These are phyloP conservation scores for Heliopora coerulea DNA, from an alignment of 92 coral and sea anemone genomes.

Conservation along the genomic window DNA sequence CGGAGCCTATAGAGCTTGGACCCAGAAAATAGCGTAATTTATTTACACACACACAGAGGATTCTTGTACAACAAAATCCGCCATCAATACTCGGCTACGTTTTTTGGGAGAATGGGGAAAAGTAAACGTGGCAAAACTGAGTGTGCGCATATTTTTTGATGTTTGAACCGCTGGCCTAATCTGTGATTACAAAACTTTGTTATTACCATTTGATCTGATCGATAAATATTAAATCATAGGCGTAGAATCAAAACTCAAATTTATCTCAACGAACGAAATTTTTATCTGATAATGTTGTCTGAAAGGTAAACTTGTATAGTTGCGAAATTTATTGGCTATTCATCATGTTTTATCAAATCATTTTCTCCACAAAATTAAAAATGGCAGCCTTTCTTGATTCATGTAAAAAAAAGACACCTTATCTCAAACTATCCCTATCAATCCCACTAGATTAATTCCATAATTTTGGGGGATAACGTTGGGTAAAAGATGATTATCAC, in stretches of 20 bases:
- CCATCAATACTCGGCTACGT: slow-evolving; percentile 29
- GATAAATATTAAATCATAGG: background rate
- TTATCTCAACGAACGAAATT: background rate
- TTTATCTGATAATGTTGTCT: background rate
- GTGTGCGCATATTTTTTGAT: slow-evolving; percentile 26
- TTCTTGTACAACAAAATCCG: slow-evolving; percentile 16
- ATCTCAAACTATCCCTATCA: background rate
- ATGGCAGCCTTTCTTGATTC: slow-evolving; percentile 10
- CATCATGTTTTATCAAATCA: background rate
- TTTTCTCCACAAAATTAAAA: background rate
- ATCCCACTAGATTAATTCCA: no score
- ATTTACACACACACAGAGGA: slow-evolving; percentile 16
- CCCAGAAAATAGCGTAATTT: slow-evolving; percentile 7
- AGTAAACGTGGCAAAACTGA: slow-evolving; percentile 44
- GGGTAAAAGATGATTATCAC: background rate
- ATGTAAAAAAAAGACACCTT: no score
- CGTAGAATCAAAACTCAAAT: background rate
- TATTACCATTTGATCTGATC: background rate
- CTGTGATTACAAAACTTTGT: background rate
- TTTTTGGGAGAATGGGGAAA: slow-evolving; percentile 10
- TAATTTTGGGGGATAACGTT: background rate
- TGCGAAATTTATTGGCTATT: no score
- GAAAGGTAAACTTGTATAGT: no score
- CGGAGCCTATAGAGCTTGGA: background rate
- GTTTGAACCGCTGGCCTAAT: background rate